Evolutionary conservation across 2,888 invertebrate species (phyloP).

Genomic region (Mesodorylaimus sp.): DNA sequence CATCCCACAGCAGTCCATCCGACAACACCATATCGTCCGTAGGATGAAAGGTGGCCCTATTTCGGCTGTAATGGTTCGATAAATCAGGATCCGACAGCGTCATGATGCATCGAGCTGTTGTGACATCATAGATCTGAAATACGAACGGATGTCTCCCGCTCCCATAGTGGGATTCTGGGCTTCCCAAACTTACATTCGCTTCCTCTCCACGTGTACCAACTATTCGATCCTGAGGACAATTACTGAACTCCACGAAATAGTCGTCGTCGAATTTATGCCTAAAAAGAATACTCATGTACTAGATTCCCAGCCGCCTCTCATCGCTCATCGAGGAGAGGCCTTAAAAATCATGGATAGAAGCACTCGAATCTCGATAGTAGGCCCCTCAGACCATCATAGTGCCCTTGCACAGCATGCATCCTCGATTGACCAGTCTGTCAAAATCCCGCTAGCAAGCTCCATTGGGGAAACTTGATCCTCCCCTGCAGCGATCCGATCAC

Average conservation of each 20-base stretch:
- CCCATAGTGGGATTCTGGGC: neutral
- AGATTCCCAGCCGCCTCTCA: too few relatives aligned
- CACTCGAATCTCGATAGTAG: too few relatives aligned
- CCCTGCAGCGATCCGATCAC: too few relatives aligned
- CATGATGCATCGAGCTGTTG: conserved; percentile 53
- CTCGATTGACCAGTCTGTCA: too few relatives aligned
- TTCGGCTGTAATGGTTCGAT: conserved; percentile 78
- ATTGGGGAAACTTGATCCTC: too few relatives aligned
- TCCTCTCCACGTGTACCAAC: conserved; percentile 68
- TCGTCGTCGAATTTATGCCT: conserved; percentile 60
- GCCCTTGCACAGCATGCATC: too few relatives aligned
- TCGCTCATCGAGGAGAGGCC: too few relatives aligned
- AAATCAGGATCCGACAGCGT: conserved; percentile 54
- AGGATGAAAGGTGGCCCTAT: conserved; percentile 79
- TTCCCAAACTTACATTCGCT: conserved; percentile 44
- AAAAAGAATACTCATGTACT: conserved; percentile 15
- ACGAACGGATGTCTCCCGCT: conserved; percentile 11
- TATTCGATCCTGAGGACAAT: conserved; percentile 56
- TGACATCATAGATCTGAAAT: conserved; percentile 63
- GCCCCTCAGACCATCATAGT: too few relatives aligned
- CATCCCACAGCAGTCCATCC: conserved; percentile 88
- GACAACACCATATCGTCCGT: conserved; percentile 81
- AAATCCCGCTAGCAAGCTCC: too few relatives aligned
- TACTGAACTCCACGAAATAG: conserved; percentile 76
- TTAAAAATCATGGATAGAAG: too few relatives aligned